Evolutionary conservation across 2,113 vertebrate species (phyloP).

Genomic region (Pelodiscus sinensis): DNA sequence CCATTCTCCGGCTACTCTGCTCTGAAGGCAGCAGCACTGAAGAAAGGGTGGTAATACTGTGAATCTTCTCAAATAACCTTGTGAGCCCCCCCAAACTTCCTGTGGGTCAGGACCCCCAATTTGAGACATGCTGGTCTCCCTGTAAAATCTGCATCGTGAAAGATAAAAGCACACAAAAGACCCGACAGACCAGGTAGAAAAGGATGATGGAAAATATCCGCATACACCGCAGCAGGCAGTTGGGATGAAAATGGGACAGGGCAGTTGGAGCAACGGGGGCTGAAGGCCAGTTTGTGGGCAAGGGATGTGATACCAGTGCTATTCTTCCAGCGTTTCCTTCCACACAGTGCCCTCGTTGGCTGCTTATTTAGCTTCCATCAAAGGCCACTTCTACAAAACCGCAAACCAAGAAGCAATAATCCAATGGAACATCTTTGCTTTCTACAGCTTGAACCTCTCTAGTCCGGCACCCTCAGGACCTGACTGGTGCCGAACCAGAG

Average conservation of each 20-base stretch:
- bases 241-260: background rate
- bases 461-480: too few relatives aligned
- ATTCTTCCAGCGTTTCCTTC: background rate
- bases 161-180: too few relatives aligned
- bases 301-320: background rate
- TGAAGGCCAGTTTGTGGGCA: background rate
- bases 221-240: background rate
- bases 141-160: too few relatives aligned
- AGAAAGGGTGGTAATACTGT: too few relatives aligned
- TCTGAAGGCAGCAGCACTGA: too few relatives aligned
- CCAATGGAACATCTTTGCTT: background rate
- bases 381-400: background rate
- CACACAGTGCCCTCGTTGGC: background rate
- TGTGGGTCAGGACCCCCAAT: too few relatives aligned
- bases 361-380: background rate
- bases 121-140: too few relatives aligned
- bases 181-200: background rate
- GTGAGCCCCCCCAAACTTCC: too few relatives aligned
- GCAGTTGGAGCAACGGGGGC: fast-evolving
- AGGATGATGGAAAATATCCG: background rate
- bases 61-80: too few relatives aligned
- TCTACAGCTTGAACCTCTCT: background rate
- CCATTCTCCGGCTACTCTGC: too few relatives aligned
- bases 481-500: too few relatives aligned
- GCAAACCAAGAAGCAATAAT: background rate